Evolutionary conservation across 2,888 invertebrate genomes (phyloP), one percentile per base, ranked within the genome.

Genomic region (Apotomis betuletana): DNA sequence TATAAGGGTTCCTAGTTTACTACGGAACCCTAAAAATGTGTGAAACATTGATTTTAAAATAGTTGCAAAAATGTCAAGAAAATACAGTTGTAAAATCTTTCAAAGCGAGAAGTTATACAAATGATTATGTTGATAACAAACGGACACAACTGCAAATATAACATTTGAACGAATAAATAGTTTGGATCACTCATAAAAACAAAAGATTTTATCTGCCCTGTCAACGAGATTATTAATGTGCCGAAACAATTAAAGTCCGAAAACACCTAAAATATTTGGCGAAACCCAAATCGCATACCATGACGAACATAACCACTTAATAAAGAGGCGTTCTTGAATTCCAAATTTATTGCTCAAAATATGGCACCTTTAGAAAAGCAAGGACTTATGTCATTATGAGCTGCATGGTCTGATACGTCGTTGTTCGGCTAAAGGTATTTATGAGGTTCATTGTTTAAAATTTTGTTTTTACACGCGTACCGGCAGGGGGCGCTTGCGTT

Each of bases 331-430:
- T 79, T 83, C 85, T 85, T 84, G 83, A 85, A 84, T 77, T 80
- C 79, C 72, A 78, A 85, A 90, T 86, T 87, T 89, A 89, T 89
- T 82, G 77, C 81, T 80, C 77, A 80, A 86, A 89, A 89, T 84
- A 81, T 78, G 27, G 41, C 27, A 15, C 0, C 6, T 9, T 65
- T 36, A 4, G n/a, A n/a, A 5, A 57, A 27, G 55, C 54, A 65
- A 65, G 4, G 65, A 55, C 10, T 27, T n/a, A 65, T 46, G n/a
- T 12, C 8, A 9, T n/a, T 46, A 27, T 2, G 5, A 38, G 5
- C n/a, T 3, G 27, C 5, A 27, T 46, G 44, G 5, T 57, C 12
- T 27, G 8, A 36, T 65, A n/a, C 3, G n/a, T 0, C 57, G 5
- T 46, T 65, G n/a, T 46, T 10, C 8, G 8, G n/a, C n/a, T 55